Evolutionary conservation across 2,888 invertebrate genomes (phyloP).

Genomic region (Cryptus armator): DNA sequence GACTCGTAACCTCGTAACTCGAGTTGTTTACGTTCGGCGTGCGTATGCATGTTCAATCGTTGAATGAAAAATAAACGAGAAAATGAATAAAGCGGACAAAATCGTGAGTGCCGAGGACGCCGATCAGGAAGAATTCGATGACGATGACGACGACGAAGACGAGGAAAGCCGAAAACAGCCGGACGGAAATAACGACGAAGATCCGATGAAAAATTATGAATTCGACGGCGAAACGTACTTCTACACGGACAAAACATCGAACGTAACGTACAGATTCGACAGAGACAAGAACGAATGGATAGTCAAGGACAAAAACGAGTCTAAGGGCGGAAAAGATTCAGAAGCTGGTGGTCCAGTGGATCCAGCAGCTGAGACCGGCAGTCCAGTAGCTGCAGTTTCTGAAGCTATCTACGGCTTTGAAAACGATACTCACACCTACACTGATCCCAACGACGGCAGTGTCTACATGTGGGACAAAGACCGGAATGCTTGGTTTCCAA

Average conservation of each 20-base stretch:
- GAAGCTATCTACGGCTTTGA: slow-evolving; percentile 89
- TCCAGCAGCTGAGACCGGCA: slow-evolving; percentile 78
- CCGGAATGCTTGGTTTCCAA: slow-evolving; percentile 98
- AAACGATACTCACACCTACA: slow-evolving; percentile 92
- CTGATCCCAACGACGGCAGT: slow-evolving; percentile 93
- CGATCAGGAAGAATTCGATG: slow-evolving; percentile 59
- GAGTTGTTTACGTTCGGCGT: slow-evolving; percentile 47
- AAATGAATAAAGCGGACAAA: slow-evolving; percentile 33
- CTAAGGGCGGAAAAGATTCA: slow-evolving; percentile 71
- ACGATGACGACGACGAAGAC: slow-evolving; percentile 44
- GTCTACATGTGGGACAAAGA: slow-evolving; percentile 96
- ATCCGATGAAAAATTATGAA: slow-evolving; percentile 78
- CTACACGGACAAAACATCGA: slow-evolving; percentile 79
- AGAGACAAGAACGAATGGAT: slow-evolving; percentile 88
- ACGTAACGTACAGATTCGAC: slow-evolving; percentile 87
- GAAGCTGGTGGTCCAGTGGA: slow-evolving; percentile 74
- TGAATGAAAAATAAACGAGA: background rate
- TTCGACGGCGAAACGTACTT: slow-evolving; percentile 84
- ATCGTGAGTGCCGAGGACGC: slow-evolving; percentile 79
- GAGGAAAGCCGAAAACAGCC: slow-evolving; percentile 10
- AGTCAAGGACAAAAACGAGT: slow-evolving; percentile 77
- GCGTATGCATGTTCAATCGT: background rate
- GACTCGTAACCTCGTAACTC: slow-evolving; percentile 50
- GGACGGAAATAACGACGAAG: slow-evolving; percentile 80
- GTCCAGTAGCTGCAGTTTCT: slow-evolving; percentile 75